These are phyloP conservation scores for Dendroctonus ponderosae DNA, from an alignment of 1,140 invertebrate genomes.

Conservation along the genomic window DNA sequence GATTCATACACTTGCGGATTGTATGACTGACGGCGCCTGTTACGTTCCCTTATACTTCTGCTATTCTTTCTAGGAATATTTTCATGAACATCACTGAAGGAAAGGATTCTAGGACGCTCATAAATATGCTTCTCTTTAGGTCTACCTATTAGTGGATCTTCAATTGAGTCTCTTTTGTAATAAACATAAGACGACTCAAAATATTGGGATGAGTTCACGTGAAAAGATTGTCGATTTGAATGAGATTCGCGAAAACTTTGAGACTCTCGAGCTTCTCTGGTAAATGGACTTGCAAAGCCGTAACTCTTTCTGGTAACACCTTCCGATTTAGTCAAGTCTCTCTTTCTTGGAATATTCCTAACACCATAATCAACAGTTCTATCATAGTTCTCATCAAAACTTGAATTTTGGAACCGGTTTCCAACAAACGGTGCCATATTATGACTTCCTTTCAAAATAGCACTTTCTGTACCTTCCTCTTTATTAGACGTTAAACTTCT, in stretches of 20 bases:
- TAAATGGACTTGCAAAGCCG: conserved; percentile 20
- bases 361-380: conserved; percentile 12
- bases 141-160: conserved; percentile 24
- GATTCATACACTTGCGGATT: conserved; percentile 55
- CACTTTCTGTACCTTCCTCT: conserved; percentile 9
- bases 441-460: conserved; percentile 18
- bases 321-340: conserved; percentile 48
- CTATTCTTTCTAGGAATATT: conserved; percentile 43
- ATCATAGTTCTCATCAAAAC: conserved; percentile 40
- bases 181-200: conserved; percentile 44
- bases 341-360: conserved; percentile 20
- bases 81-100: conserved; percentile 44
- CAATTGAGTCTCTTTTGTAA: conserved; percentile 41
- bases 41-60: conserved; percentile 53
- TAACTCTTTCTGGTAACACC: conserved; percentile 49
- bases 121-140: conserved; percentile 30
- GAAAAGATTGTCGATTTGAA: conserved; percentile 20
- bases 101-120: conserved; percentile 43
- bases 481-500: conserved; percentile 27
- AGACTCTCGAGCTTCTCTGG: conserved; percentile 13
- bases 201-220: conserved; percentile 37
- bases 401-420: conserved; percentile 41
- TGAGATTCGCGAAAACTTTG: conserved; percentile 27
- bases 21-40: conserved; percentile 56
- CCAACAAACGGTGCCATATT: conserved; percentile 33